Base-by-base conservation (phyloP, 2,797 vertebrate genomes). In the Aulostomus chinensis region DNA sequence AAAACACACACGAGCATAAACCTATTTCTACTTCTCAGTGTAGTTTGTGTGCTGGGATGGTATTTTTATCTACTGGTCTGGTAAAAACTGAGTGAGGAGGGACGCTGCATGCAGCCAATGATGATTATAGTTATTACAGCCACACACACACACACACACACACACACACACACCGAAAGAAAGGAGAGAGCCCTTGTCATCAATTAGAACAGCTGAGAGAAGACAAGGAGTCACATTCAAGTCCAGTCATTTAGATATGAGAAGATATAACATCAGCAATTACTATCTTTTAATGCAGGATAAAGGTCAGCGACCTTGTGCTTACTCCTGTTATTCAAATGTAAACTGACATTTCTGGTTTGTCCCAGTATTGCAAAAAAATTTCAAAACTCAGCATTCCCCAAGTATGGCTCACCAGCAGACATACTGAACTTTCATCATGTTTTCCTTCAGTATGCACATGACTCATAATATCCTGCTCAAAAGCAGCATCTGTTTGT, bases 91-190 rank as follows among this genome's bases (percentile, higher is more conserved):
- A 84, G 73, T 78, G 73, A 76, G 81, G 85, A 88, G 86, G 80
- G 78, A 88, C 84, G 84, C 81, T 80, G 72, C 78, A 76, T 74
- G 39, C 64, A 81, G 85, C 72, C 81, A 86, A 57, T 49, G 9
- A 74, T 89, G 86, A 91, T 91, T 91, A 90, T 87, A 89, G 87
- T 89, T 86, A 90, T 92, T 90, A 90, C 77, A 78, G 77, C 63
- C 68, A 56, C 40, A 53, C 68, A 76, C 51, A 68, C 69, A 74
- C 47, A 62, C 67, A n/a, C n/a, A n/a, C n/a, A n/a, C n/a, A n/a
- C 68, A 56, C 40, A 53, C 68, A 76, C 51, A 68, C 69, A 74
- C 47, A 62, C 67, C n/a, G n/a, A n/a, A n/a, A n/a, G n/a, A n/a
- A n/a, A 17, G 24, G 24, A 58, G n/a, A 52, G 59, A 73, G 76